A percentile compares a stretch with the other conserved stretches of the same genome.
Conservation (phyloP, 35 echinoderm and acorn worm species). For the Chiridota heheva region DNA sequence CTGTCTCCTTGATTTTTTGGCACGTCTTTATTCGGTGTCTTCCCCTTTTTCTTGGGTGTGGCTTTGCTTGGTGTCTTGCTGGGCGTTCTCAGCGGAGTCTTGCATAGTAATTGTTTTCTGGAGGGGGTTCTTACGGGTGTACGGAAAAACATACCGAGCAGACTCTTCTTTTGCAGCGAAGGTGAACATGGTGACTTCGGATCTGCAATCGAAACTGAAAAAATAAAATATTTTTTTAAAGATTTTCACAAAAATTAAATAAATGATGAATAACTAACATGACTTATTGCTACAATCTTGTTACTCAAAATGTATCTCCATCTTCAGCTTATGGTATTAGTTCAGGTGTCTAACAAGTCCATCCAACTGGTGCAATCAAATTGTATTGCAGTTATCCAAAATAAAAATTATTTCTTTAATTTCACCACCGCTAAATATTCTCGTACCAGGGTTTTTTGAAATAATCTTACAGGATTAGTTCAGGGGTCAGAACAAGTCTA, state of each 20-base stretch:
- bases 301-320: not conserved
- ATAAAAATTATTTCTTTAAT: too few species aligned
- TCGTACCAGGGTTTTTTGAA: too few species aligned
- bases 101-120: too few species aligned
- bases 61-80: slow-evolving; percentile 3
- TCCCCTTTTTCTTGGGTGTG: too few species aligned
- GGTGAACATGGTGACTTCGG: not conserved
- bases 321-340: not conserved
- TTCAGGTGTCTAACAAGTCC: not conserved
- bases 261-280: too few species aligned
- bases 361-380: not conserved
- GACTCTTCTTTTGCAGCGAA: not conserved
- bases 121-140: not conserved
- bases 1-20: not conserved
- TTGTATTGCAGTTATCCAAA: too few species aligned
- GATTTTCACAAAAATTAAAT: not conserved
- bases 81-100: not conserved
- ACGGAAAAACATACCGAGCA: not conserved
- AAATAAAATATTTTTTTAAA: not conserved
- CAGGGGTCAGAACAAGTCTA: too few species aligned
- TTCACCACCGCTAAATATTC: too few species aligned
- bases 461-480: too few species aligned
- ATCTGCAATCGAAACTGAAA: not conserved
- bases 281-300: not conserved
- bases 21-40: too few species aligned